Percentiles rank a stretch among this genome's conserved stretches.
These are phyloP conservation scores for Sturnira hondurensis DNA, from an alignment of 2,113 vertebrate species.

Conservation along the genomic window DNA sequence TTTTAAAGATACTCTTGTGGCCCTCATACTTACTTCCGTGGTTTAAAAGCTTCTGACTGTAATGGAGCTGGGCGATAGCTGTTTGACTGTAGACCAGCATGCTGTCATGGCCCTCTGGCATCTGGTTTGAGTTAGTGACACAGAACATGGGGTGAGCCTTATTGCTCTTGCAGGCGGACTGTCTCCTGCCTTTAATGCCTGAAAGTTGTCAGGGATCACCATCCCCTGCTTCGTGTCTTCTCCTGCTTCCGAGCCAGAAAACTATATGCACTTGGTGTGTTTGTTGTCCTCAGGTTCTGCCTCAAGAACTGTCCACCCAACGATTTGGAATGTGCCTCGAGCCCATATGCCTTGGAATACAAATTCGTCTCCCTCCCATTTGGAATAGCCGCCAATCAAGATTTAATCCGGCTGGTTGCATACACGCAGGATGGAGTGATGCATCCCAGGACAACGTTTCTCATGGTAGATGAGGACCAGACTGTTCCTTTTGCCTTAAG, in stretches of 20 bases:
- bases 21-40: not conserved
- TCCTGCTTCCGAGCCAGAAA: not conserved
- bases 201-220: not conserved
- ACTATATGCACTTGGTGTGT: not conserved
- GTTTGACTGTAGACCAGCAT: not conserved
- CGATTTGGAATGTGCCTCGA: slow-evolving; percentile 92
- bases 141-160: not conserved
- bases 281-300: slow-evolving; percentile 87
- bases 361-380: slow-evolving; percentile 96
- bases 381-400: slow-evolving; percentile 94
- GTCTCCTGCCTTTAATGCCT: not conserved
- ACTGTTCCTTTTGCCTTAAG: slow-evolving; percentile 91
- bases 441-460: slow-evolving; percentile 94
- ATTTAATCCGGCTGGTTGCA: slow-evolving; percentile 95
- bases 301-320: slow-evolving; percentile 93
- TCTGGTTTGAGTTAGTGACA: slow-evolving; percentile 19
- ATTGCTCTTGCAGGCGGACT: not conserved
- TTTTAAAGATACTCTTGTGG: not conserved
- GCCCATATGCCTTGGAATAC: slow-evolving; percentile 95
- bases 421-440: slow-evolving; percentile 95
- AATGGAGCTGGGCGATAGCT: not conserved
- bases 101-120: not conserved
- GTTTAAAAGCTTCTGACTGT: not conserved
- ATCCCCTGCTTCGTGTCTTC: not conserved
- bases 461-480: slow-evolving; percentile 85